These are phyloP conservation scores for Laodelphax striatellus DNA, from an alignment of 1,140 invertebrate species.

Conservation along the genomic window DNA sequence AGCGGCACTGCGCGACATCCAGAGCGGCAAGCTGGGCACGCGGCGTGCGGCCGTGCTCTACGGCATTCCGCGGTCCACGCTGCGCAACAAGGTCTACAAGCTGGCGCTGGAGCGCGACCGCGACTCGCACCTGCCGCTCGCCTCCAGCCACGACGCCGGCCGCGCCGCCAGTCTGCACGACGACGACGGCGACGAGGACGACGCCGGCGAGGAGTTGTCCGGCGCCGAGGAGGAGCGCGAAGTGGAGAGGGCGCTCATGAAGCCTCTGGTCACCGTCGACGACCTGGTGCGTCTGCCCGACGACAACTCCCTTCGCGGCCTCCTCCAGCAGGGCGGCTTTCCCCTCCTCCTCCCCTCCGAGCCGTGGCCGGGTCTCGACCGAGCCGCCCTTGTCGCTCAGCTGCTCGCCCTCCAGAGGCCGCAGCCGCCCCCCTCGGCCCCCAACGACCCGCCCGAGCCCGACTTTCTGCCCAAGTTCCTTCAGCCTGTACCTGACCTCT, in stretches of 20 bases:
- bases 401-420: conserved; percentile 26
- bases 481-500: conserved; percentile 20
- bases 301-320: conserved; percentile 35
- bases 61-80: conserved; percentile 87
- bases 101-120: conserved; percentile 58
- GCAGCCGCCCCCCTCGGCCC: neutral
- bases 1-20: conserved; percentile 80
- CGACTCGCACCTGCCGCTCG: conserved; percentile 39
- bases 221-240: conserved; percentile 53
- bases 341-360: conserved; percentile 12
- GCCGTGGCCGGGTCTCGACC: conserved; percentile 38
- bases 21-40: conserved; percentile 82
- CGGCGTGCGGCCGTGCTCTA: conserved; percentile 86
- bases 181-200: conserved; percentile 27
- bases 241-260: conserved; percentile 44
- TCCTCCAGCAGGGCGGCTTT: conserved; percentile 38
- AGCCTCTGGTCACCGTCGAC: conserved; percentile 43
- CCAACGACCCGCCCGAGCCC: neutral
- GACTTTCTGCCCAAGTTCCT: conserved; percentile 20
- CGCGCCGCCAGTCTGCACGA: conserved; percentile 7
- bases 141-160: conserved; percentile 10
- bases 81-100: conserved; percentile 90
- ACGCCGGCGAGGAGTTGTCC: conserved; percentile 46
- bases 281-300: conserved; percentile 47
- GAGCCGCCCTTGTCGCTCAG: conserved; percentile 42